A percentile compares a stretch with the other conserved stretches of the same genome.
phyloP scores from a whole-genome alignment of 2,113 vertebrate species.

The Pleuronectes platessa region DNA sequence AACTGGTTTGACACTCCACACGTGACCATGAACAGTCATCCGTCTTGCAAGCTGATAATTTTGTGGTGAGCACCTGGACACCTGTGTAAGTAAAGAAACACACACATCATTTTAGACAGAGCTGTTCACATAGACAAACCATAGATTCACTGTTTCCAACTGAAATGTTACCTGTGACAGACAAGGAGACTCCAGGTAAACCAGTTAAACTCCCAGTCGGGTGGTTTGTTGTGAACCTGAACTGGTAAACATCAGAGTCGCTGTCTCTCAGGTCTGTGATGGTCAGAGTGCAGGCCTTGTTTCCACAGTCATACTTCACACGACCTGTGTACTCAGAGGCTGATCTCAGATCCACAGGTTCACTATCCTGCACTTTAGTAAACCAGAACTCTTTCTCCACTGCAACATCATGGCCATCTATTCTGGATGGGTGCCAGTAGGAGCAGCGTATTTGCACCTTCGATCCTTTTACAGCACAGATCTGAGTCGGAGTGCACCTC shows the following conservation, averaged over 20 bases:
- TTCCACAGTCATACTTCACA: too few relatives aligned
- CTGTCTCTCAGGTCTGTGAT: slow-evolving; percentile 13
- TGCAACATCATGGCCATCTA: too few relatives aligned
- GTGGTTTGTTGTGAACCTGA: background rate
- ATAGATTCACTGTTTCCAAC: background rate
- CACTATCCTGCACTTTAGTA: too few relatives aligned
- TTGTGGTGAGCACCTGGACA: background rate
- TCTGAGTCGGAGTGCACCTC: too few relatives aligned
- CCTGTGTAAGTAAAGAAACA: background rate
- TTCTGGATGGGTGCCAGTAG: too few relatives aligned
- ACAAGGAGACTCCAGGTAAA: slow-evolving; percentile 6
- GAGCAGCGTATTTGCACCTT: too few relatives aligned
- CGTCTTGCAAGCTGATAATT: accelerated
- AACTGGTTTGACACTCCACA: slow-evolving; percentile 12
- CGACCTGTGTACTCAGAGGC: too few relatives aligned
- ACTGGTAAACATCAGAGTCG: slow-evolving; percentile 13
- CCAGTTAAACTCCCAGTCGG: accelerated
- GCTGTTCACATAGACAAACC: background rate
- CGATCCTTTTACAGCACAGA: too few relatives aligned
- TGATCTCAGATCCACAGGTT: too few relatives aligned
- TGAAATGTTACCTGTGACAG: background rate
- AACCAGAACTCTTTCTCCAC: too few relatives aligned
- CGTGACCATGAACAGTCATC: accelerated
- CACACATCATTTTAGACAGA: background rate
- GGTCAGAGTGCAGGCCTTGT: slow-evolving; percentile 5